Evolutionary conservation across 1,140 invertebrate genomes (phyloP), one percentile per base, ranked within the genome.

Genomic region (Drosophila subobscura): DNA sequence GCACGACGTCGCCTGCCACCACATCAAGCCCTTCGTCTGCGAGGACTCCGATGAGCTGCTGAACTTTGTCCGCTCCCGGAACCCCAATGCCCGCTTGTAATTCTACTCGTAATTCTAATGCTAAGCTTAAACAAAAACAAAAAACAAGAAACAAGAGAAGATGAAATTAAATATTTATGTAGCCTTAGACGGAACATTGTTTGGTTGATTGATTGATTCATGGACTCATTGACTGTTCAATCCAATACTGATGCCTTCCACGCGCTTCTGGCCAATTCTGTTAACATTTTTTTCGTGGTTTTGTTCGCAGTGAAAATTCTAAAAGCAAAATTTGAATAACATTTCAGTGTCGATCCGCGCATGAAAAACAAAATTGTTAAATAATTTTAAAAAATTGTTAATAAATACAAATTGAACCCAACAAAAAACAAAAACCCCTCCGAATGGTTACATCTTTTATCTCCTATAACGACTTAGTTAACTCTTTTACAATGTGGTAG

Each of bases 21-120:
- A 98, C 91, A 93, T 97, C 58, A 98, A 98, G 92, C 97, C 97
- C 2, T 97, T 97, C 93, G 96, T 98, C 3, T 98, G 97, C 92
- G 97, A 98, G 92, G 97, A 97, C 93, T 97, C 96, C 90, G 96
- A 97, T 68, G 96, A 97, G 92, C 94, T 97, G n/a, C 93, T 97
- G 72, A 97, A 97, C 92, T 97, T 97, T 84, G 96, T 97, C 20
- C 95, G 96, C 73, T 96, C 96, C 10, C 94, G 96, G 83, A 97
- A 97, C 92, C 96, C 96, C 27, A 95, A 95, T 78, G 94, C 96
- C 64, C 95, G 96, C 91, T 93, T 97, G 74, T 97, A 95, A 96
- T 65, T 72, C 59, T 77, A 66, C 45, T 80, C 64, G 53, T 42
- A 33, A 33, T 10, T 33, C 29, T 33, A 33, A 33, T 33, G 29